Evolutionary conservation across 2,113 vertebrate species (phyloP).

Genomic region (Rhagologus leucostigma): DNA sequence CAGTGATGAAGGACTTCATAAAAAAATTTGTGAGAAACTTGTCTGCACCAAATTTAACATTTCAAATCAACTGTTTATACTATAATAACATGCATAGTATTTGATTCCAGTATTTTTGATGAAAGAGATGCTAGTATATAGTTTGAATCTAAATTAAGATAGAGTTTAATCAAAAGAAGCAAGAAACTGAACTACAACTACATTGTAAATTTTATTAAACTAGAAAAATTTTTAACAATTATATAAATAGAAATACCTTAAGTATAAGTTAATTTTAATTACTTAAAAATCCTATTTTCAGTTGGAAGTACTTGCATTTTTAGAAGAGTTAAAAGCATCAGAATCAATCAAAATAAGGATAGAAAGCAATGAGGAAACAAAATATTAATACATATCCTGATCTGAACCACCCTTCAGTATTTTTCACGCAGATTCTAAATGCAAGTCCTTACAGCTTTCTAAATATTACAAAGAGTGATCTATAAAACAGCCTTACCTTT

Average conservation of each 20-base stretch:
- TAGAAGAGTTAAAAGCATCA: neutral
- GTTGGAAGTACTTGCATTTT: neutral
- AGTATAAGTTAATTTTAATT: neutral
- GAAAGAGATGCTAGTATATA: neutral
- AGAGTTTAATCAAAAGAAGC: neutral
- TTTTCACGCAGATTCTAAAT: neutral
- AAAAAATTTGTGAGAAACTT: neutral
- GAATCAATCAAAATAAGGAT: neutral
- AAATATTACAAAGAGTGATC: neutral
- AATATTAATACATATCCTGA: neutral
- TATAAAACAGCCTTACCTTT: neutral
- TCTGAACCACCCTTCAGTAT: neutral
- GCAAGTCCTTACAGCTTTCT: neutral
- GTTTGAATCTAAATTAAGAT: neutral
- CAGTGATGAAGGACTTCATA: neutral
- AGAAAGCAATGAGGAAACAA: neutral
- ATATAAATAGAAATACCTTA: neutral
- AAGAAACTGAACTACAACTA: neutral
- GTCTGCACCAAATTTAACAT: neutral
- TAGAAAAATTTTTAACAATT: neutral
- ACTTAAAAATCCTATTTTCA: neutral
- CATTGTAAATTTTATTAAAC: neutral
- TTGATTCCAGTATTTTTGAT: neutral
- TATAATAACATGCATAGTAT: neutral
- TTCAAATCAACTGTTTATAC: neutral